phyloP scores from a whole-genome alignment of 2,797 vertebrate genomes.

The Aeoliscus strigatus region DNA sequence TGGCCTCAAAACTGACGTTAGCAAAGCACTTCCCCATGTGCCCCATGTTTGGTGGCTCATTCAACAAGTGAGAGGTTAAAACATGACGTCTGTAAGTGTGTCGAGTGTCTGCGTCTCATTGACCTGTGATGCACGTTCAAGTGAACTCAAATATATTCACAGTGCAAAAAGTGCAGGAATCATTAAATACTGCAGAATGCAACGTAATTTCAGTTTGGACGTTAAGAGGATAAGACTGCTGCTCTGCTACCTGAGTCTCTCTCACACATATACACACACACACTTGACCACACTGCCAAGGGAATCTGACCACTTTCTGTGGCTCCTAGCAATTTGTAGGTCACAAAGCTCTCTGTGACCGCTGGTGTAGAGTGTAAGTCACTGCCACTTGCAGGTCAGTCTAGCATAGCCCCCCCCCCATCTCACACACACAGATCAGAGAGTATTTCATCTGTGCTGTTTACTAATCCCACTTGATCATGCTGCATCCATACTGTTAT shows the following conservation, averaged over 20 bases:
- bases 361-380: conserved; percentile 65
- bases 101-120: no score
- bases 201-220: not conserved
- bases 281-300: conserved; percentile 43
- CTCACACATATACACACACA: conserved; percentile 19
- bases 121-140: no score
- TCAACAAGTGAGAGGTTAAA: no score
- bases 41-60: no score
- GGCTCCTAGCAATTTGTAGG: conserved; percentile 69
- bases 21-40: no score
- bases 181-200: no score
- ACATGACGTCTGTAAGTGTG: no score
- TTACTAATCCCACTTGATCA: not conserved
- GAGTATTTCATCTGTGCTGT: not conserved
- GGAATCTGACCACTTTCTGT: conserved; percentile 67
- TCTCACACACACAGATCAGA: conserved; percentile 10
- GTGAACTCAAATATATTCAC: no score
- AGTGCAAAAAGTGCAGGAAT: no score
- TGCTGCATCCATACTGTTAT: conserved; percentile 12
- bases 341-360: conserved; percentile 65
- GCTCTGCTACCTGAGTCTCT: not conserved
- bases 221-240: not conserved
- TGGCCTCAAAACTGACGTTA: no score
- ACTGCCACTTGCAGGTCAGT: conserved; percentile 53
- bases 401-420: conserved; percentile 26